Evolutionary conservation across 2,797 vertebrate genomes (phyloP).

Genomic region (Lacerta viridis): DNA sequence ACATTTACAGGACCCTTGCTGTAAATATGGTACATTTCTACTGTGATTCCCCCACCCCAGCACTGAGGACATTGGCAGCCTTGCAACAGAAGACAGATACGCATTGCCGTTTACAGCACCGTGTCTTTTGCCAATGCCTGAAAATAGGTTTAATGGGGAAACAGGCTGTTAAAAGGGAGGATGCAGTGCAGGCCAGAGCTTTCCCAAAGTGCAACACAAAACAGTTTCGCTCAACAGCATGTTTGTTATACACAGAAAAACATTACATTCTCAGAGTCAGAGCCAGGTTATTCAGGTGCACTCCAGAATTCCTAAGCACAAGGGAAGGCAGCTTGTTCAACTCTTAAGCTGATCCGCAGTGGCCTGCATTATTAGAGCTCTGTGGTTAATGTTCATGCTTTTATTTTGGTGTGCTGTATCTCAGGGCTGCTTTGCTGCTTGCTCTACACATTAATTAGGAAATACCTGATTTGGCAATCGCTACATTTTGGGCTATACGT

Average conservation of each 20-base stretch:
- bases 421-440: neutral
- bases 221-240: conserved; percentile 67
- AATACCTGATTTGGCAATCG: neutral
- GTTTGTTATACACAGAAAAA: conserved; percentile 12
- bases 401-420: neutral
- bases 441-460: neutral
- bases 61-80: neutral
- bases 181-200: conserved; percentile 69
- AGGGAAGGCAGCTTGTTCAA: conserved; percentile 43
- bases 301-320: conserved; percentile 56
- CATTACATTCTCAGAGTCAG: neutral
- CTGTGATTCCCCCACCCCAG: neutral
- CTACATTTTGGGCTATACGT: neutral
- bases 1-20: neutral
- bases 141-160: conserved; percentile 72
- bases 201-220: conserved; percentile 66
- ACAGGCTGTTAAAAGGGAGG: conserved; percentile 75
- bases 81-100: conserved; percentile 64
- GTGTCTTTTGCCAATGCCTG: conserved; percentile 68
- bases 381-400: neutral
- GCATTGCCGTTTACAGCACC: conserved; percentile 62
- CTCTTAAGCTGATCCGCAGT: conserved; percentile 19
- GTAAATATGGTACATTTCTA: neutral
- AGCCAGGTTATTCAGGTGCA: conserved; percentile 43
- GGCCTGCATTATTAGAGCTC: conserved; percentile 16